Evolutionary conservation across 2,113 vertebrate species (phyloP).

Genomic region (Dascyllus trimaculatus): DNA sequence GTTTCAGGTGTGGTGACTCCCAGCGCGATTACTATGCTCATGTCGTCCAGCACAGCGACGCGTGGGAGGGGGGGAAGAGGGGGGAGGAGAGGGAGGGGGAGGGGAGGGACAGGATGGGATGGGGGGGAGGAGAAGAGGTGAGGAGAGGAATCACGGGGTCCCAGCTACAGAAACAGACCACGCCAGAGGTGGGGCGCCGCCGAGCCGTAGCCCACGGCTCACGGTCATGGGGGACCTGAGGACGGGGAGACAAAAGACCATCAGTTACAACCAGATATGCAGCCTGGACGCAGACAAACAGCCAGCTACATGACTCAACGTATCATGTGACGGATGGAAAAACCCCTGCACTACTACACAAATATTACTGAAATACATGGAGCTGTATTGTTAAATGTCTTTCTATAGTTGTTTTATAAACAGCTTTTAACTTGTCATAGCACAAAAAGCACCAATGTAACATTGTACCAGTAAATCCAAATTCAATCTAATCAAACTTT

Average conservation of each 20-base stretch:
- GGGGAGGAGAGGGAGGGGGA: conserved; percentile 70
- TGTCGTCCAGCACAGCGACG: conserved; percentile 94
- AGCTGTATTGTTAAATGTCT: no score
- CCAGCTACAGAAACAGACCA: conserved; percentile 91
- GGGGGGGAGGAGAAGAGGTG: conserved; percentile 87
- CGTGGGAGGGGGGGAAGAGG: conserved; percentile 82
- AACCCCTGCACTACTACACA: no score
- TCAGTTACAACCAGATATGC: neutral
- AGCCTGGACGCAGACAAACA: neutral
- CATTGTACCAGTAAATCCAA: neutral
- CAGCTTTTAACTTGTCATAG: no score
- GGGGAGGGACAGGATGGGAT: conserved; percentile 80
- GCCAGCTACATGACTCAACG: neutral
- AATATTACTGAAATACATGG: no score
- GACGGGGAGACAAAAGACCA: conserved; percentile 24
- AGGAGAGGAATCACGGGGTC: conserved; percentile 92
- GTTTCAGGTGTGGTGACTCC: conserved; percentile 99
- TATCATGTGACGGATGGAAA: no score
- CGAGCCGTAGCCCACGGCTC: conserved; percentile 93
- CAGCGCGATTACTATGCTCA: conserved; percentile 99
- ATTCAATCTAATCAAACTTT: neutral
- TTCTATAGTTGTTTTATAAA: no score
- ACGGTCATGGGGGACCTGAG: conserved; percentile 96
- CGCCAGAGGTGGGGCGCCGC: conserved; percentile 93
- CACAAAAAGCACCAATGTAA: no score